Evolutionary conservation across 1,140 invertebrate genomes (phyloP).

Genomic region (Gonatopus flavifemur): DNA sequence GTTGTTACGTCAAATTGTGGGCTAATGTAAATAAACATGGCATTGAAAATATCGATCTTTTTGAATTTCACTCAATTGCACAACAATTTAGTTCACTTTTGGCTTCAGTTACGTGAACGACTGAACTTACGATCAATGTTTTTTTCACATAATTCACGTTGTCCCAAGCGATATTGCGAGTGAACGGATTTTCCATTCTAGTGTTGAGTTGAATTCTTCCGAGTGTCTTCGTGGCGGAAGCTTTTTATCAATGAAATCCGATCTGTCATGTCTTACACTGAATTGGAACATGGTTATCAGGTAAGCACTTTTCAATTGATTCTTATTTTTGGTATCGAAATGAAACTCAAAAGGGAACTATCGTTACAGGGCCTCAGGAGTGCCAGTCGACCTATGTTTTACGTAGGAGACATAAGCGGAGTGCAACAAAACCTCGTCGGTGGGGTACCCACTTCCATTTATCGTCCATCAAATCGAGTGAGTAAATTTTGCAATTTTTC

Average conservation of each 20-base stretch:
- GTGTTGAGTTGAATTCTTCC: neutral
- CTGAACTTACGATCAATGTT: neutral
- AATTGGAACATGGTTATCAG: slow-evolving; percentile 87
- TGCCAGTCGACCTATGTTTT: slow-evolving; percentile 51
- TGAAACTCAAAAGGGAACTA: neutral
- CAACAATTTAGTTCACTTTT: neutral
- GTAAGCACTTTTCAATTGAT: slow-evolving; percentile 39
- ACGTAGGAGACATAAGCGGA: slow-evolving; percentile 51
- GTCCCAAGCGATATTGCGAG: neutral
- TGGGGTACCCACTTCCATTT: slow-evolving; percentile 43
- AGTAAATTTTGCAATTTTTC: slow-evolving; percentile 21
- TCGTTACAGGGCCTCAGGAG: slow-evolving; percentile 47
- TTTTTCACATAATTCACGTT: too few relatives aligned
- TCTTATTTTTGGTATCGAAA: neutral
- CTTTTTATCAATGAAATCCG: slow-evolving; percentile 49
- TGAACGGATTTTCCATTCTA: neutral
- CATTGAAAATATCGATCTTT: neutral
- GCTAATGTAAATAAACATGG: too few relatives aligned
- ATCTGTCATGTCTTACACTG: slow-evolving; percentile 82
- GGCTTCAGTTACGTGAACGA: neutral
- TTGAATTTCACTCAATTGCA: neutral
- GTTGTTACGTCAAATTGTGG: too few relatives aligned
- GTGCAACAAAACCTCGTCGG: slow-evolving; percentile 44
- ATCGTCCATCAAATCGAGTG: slow-evolving; percentile 49
- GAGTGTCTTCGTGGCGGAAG: slow-evolving; percentile 10